These are phyloP conservation scores for Mizuhopecten yessoensis DNA, from an alignment of 1,140 invertebrate genomes.

Conservation along the genomic window DNA sequence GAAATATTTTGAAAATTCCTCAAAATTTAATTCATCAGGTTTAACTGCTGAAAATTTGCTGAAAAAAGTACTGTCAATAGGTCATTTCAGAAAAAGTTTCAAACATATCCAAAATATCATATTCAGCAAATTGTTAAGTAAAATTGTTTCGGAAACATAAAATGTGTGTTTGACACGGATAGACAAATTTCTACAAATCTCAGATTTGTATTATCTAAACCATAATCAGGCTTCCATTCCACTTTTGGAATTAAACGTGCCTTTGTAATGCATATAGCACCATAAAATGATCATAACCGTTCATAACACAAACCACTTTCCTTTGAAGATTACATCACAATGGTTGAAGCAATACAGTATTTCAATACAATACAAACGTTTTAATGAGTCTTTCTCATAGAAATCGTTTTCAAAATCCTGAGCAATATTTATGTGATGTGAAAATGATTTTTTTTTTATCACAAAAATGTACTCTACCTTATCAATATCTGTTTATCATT, in stretches of 20 bases:
- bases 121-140: background rate
- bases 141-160: background rate
- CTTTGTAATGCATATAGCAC: background rate
- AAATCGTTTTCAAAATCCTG: background rate
- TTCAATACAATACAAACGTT: background rate
- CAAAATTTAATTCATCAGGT: too few relatives aligned
- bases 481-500: background rate
- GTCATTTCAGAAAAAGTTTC: too few relatives aligned
- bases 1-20: too few relatives aligned
- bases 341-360: background rate
- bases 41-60: too few relatives aligned
- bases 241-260: background rate
- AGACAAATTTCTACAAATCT: background rate
- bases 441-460: background rate
- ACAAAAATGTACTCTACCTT: background rate
- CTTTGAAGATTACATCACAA: constrained; percentile 34
- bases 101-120: too few relatives aligned
- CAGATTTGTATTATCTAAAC: background rate
- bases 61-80: too few relatives aligned
- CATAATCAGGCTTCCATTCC: background rate
- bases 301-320: background rate
- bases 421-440: background rate
- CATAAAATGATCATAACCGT: constrained; percentile 13
- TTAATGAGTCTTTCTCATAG: background rate
- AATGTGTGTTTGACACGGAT: background rate